phyloP scores from a whole-genome alignment of 2,888 invertebrate species.

The Scotopteryx bipunctaria region DNA sequence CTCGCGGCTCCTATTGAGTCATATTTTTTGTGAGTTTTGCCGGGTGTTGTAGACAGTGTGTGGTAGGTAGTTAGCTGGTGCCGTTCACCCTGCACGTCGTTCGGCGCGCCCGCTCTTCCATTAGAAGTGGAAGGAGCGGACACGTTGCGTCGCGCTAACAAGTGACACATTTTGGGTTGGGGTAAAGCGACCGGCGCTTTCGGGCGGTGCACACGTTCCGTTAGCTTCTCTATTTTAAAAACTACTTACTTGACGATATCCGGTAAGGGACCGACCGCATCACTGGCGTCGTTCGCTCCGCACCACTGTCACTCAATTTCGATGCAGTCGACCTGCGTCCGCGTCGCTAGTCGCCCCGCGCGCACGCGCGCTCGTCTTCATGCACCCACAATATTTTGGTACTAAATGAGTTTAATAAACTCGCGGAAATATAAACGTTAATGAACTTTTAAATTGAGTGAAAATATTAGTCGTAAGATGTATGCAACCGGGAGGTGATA shows the following conservation, averaged over 20 bases:
- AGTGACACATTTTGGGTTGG: slow-evolving; percentile 78
- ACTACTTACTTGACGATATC: slow-evolving; percentile 78
- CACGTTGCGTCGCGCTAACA: slow-evolving; percentile 56
- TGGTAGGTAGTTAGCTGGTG: slow-evolving; percentile 51
- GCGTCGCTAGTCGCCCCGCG: slow-evolving; percentile 76
- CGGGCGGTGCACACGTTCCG: slow-evolving; percentile 80
- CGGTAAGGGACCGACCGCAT: slow-evolving; percentile 79
- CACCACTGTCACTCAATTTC: slow-evolving; percentile 73
- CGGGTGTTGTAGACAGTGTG: slow-evolving; percentile 46
- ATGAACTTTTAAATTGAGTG: slow-evolving; percentile 65
- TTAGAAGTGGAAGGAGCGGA: slow-evolving; percentile 50
- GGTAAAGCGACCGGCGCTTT: slow-evolving; percentile 80
- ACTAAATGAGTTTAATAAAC: slow-evolving; percentile 62
- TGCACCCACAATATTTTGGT: slow-evolving; percentile 67
- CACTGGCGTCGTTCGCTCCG: slow-evolving; percentile 59
- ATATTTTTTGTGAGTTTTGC: slow-evolving; percentile 53
- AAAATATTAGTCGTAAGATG: slow-evolving; percentile 64
- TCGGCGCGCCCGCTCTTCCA: slow-evolving; percentile 47
- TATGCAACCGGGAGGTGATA: slow-evolving; percentile 75
- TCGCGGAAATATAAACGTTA: slow-evolving; percentile 51
- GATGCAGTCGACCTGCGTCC: slow-evolving; percentile 81
- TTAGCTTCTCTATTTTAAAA: slow-evolving; percentile 82
- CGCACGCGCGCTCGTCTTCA: slow-evolving; percentile 70
- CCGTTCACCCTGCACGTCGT: slow-evolving; percentile 57
- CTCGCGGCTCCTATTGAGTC: slow-evolving; percentile 50